Conservation (phyloP, 1,140 invertebrate species). For the Epicauta chinensis region DNA sequence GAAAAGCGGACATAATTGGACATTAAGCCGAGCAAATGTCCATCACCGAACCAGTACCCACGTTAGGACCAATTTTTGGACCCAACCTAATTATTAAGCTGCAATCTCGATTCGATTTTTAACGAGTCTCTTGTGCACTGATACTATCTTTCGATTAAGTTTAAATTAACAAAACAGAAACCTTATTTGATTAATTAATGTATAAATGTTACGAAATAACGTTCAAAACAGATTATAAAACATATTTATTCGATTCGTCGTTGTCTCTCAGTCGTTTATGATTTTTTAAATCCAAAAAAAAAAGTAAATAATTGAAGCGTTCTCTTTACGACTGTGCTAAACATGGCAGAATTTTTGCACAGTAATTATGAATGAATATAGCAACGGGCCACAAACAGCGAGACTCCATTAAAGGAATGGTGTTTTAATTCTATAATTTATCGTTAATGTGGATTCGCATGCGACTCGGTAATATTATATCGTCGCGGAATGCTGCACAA, state of each 20-base stretch:
- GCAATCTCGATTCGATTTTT: not conserved
- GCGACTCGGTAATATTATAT: conserved; percentile 23
- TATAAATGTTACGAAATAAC: not conserved
- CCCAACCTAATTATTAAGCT: not conserved
- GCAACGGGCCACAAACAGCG: conserved; percentile 22
- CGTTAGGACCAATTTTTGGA: no score
- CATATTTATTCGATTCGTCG: not conserved
- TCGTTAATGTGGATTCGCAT: conserved; percentile 29
- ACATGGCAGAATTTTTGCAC: no score
- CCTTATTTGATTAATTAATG: not conserved
- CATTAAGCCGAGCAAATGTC: no score
- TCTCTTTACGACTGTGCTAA: no score
- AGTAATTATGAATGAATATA: no score
- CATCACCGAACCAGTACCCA: no score
- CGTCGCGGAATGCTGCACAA: conserved; percentile 1
- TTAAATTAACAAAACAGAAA: not conserved
- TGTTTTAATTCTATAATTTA: conserved; percentile 32
- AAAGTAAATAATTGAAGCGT: no score
- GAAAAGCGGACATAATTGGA: no score
- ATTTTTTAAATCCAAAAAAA: no score
- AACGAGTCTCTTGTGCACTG: not conserved
- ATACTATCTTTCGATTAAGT: not conserved
- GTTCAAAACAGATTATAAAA: not conserved
- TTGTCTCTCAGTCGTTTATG: no score
- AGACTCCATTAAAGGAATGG: conserved; percentile 29